These are phyloP conservation scores for Trichonephila inaurata DNA, from an alignment of 1,140 invertebrate genomes.

Conservation along the genomic window DNA sequence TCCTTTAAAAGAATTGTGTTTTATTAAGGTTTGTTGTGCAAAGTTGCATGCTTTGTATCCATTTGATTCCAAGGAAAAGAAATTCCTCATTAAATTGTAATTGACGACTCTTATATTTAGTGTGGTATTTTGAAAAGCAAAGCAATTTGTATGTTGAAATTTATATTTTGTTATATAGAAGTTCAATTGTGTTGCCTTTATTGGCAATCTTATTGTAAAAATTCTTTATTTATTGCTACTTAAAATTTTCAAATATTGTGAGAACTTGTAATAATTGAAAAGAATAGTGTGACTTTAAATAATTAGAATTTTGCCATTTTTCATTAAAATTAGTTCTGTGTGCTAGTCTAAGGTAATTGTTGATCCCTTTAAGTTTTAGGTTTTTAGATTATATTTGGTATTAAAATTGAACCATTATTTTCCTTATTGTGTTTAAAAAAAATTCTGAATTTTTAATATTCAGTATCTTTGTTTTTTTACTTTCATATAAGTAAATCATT, in stretches of 20 bases:
- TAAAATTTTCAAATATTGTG: not conserved
- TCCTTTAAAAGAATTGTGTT: not conserved
- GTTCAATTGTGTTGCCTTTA: not conserved
- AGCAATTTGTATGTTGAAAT: not conserved
- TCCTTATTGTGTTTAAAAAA: not conserved
- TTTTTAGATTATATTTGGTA: not conserved
- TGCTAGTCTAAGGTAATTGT: not conserved
- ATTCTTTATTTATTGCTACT: not conserved
- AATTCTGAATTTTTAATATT: slow-evolving; percentile 16
- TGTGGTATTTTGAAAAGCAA: not conserved
- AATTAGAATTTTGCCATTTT: not conserved
- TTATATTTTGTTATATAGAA: not conserved
- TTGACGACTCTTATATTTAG: not conserved
- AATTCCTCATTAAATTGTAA: not conserved
- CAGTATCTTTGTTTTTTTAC: slow-evolving; percentile 36
- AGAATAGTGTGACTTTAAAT: not conserved
- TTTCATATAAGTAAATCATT: slow-evolving; percentile 39
- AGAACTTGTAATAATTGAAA: no score
- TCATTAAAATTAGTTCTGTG: not conserved
- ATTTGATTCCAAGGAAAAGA: not conserved
- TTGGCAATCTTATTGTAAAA: not conserved
- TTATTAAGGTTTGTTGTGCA: not conserved
- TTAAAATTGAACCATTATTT: not conserved
- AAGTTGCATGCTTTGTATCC: not conserved
- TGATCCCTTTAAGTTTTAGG: slow-evolving; percentile 60